Evolutionary conservation across 1,140 invertebrate species (phyloP).

Genomic region (Caenorhabditis inopinata): DNA sequence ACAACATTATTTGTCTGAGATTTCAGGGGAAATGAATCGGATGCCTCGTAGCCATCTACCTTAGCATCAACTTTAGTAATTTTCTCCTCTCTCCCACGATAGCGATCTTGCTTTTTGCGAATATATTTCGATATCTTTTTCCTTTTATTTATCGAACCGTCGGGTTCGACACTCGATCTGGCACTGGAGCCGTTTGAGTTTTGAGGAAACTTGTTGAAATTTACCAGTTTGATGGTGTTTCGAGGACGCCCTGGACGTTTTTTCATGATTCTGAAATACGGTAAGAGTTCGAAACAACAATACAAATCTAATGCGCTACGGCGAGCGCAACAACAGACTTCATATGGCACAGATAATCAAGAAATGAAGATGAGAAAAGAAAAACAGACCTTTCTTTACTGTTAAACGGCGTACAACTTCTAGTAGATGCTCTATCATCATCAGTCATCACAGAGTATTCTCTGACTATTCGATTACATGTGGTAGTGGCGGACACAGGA

Average conservation of each 20-base stretch:
- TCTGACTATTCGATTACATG: not conserved
- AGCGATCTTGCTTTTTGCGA: not conserved
- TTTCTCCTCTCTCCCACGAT: not conserved
- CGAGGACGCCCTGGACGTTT: not conserved
- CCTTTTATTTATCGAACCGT: not conserved
- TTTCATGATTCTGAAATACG: no score
- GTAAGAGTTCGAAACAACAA: no score
- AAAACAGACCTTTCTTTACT: not conserved
- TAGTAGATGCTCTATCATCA: not conserved
- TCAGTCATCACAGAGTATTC: not conserved
- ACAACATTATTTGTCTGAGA: not conserved
- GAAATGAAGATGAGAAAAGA: no score
- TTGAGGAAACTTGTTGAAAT: not conserved
- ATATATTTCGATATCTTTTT: constrained; percentile 7
- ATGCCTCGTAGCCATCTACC: no score
- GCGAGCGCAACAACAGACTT: no score
- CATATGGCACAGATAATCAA: no score
- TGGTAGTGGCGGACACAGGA: no score
- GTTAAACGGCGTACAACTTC: not conserved
- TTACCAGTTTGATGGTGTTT: not conserved
- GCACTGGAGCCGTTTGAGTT: not conserved
- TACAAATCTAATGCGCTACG: no score
- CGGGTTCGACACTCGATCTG: not conserved
- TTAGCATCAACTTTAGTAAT: not conserved
- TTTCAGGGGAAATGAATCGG: no score